Evolutionary conservation across 2,888 invertebrate species (phyloP).

Genomic region (Sinohyriopsis cumingii): DNA sequence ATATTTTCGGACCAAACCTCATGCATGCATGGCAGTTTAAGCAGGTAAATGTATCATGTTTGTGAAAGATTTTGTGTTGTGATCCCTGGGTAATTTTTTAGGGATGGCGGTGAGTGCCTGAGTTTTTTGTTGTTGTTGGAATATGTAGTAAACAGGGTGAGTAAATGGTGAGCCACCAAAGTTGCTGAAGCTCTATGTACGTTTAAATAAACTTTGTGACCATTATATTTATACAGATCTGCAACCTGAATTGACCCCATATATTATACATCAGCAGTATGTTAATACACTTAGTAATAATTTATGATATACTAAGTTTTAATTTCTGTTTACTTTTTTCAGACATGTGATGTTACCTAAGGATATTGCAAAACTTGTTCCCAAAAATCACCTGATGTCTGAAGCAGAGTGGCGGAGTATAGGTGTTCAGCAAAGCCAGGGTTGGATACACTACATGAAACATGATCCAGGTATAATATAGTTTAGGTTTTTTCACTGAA

Average conservation of each 20-base stretch:
- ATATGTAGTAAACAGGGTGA: too few relatives aligned
- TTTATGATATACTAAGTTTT: neutral
- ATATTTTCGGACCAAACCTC: too few relatives aligned
- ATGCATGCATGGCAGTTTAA: too few relatives aligned
- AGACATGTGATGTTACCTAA: conserved; percentile 97
- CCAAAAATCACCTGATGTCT: conserved; percentile 93
- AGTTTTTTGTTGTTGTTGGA: too few relatives aligned
- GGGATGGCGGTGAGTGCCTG: too few relatives aligned
- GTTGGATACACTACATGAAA: conserved; percentile 98
- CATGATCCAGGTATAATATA: conserved; percentile 86
- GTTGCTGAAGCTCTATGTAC: too few relatives aligned
- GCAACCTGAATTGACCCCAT: neutral
- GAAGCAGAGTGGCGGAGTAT: conserved; percentile 95
- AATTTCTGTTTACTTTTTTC: conserved; percentile 23
- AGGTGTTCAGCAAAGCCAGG: conserved; percentile 96
- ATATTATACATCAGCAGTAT: neutral
- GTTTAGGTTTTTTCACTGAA: neutral
- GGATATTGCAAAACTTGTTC: conserved; percentile 90
- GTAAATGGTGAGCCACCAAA: too few relatives aligned
- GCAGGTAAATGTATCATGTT: too few relatives aligned
- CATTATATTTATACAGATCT: neutral
- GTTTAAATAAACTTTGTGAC: neutral
- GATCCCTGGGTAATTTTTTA: too few relatives aligned
- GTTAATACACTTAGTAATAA: neutral
- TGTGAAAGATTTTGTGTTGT: too few relatives aligned